Conservation (phyloP, 1,140 invertebrate genomes). For the Rhynchophorus ferrugineus region DNA sequence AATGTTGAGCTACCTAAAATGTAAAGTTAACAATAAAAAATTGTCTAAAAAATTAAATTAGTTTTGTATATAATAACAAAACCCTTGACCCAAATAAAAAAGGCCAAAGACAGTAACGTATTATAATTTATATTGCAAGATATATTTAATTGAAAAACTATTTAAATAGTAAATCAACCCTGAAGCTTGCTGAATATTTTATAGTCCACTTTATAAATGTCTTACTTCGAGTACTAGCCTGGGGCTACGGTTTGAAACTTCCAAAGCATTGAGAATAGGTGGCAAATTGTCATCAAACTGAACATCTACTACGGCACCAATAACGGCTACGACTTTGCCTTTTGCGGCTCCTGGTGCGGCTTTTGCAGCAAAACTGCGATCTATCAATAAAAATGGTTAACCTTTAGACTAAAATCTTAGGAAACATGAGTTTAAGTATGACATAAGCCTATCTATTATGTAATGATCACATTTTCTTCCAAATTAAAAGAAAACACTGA, state of each 20-base stretch:
- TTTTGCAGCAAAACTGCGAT: conserved; percentile 38
- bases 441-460: too few relatives aligned
- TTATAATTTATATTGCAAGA: conserved; percentile 9
- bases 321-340: conserved; percentile 87
- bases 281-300: conserved; percentile 95
- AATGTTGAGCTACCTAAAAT: conserved; percentile 53
- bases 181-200: conserved; percentile 18
- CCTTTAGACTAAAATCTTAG: background rate
- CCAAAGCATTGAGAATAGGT: conserved; percentile 95
- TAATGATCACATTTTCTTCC: too few relatives aligned
- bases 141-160: conserved; percentile 20
- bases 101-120: conserved; percentile 5
- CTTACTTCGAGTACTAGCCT: conserved; percentile 60
- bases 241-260: conserved; percentile 78
- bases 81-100: conserved; percentile 4
- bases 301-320: conserved; percentile 99
- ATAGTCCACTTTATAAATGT: background rate
- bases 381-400: conserved; percentile 23
- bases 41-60: background rate
- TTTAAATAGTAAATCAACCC: conserved; percentile 13
- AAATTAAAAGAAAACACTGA: too few relatives aligned
- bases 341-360: conserved; percentile 45
- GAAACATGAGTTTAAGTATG: too few relatives aligned
- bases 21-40: background rate
- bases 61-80: conserved; percentile 5